Percentiles rank a stretch among this genome's conserved stretches.
phyloP scores from a whole-genome alignment of 2,888 invertebrate species.

The Conomelus anceps region DNA sequence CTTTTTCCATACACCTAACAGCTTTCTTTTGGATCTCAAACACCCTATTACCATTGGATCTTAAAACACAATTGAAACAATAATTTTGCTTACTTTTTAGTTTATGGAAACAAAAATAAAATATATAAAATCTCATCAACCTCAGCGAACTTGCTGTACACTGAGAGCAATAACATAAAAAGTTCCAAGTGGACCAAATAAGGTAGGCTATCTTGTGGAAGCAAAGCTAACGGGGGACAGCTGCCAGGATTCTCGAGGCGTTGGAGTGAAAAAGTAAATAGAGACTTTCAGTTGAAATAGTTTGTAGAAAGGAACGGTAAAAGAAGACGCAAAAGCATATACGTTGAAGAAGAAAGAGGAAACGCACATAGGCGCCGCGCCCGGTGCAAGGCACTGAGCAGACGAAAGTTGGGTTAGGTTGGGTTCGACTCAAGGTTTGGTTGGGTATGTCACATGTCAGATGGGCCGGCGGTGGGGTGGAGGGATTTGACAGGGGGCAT shows the following conservation, averaged over 20 bases:
- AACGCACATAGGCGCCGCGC: background rate
- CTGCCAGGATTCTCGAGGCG: background rate
- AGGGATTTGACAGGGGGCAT: background rate
- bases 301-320: background rate
- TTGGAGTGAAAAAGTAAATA: background rate
- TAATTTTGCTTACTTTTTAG: no score
- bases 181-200: background rate
- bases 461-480: background rate
- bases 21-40: no score
- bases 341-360: no score
- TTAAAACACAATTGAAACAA: no score
- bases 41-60: no score
- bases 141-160: background rate
- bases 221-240: background rate
- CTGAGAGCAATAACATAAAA: background rate
- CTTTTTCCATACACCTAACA: no score
- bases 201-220: background rate
- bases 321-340: background rate
- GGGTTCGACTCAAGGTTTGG: background rate
- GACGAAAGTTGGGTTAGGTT: background rate
- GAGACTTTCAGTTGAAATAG: background rate
- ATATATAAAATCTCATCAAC: no score
- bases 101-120: no score
- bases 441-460: background rate
- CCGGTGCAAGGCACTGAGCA: background rate